Base-by-base conservation (phyloP, 2,797 vertebrate genomes). In the Melanotaenia boesemani region DNA sequence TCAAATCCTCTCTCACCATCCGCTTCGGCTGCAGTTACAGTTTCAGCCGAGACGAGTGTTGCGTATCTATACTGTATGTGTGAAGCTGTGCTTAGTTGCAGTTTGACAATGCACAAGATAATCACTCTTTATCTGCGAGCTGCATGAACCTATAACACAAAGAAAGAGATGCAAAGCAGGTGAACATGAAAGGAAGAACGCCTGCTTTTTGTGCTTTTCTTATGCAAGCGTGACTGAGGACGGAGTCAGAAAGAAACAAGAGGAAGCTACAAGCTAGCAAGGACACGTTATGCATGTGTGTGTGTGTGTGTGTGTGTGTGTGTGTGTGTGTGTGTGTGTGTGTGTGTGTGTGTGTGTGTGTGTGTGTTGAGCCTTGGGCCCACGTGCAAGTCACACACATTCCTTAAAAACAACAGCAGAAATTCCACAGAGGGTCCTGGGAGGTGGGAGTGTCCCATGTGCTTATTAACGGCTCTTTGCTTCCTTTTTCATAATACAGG, bases 391-490 rank as follows among this genome's bases (percentile, higher is more conserved):
- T 88, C 91, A 87, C 83, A 85, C 88, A 87, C 82, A 87, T 88
- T 89, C 86, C 77, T 85, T 67, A 77, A 88, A 89, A 86, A 86
- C 84, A 90, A 88, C 70, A 67, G 75, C 67, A 84, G 36, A 84
- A 89, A 93, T 92, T 91, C 92, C 88, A 71, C 70, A 57, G 76
- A 66, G 72, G 87, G 80, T 81, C 77, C 34, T 2, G 79, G 69
- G 59, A 59, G 81, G 80, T 67, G 79, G 86, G 81, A 72, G 73
- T 85, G 89, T 90, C 91, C 83, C 88, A 85, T 89, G 72, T 66
- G 79, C 71, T 93, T 92, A 93, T 90, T 93, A 88, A 93, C 79
- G 84, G 76, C 67, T 87, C 84, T 69, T 55, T 90, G 92, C 74
- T 74, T 90, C 88, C 62, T 83, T 94, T 92, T 87, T 90, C 88